Conservation (phyloP, 2,888 invertebrate genomes). For the Metellina segmentata region DNA sequence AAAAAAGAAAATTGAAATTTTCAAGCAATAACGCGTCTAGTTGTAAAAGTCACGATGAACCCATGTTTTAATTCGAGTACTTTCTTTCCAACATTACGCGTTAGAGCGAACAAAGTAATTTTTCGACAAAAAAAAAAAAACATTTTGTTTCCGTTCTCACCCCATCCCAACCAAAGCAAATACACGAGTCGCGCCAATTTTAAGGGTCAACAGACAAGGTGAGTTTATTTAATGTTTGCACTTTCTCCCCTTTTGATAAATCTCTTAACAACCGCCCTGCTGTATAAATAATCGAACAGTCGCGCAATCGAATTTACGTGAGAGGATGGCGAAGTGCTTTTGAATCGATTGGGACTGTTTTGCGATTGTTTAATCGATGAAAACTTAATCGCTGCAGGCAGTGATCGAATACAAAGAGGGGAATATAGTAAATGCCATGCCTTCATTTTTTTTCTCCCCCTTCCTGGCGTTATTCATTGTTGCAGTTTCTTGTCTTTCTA, state of each 20-base stretch:
- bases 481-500: constrained; percentile 3
- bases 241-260: constrained; percentile 5
- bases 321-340: constrained; percentile 41
- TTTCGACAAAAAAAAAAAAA: constrained; percentile 52
- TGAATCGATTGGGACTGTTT: constrained; percentile 36
- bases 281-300: constrained; percentile 57
- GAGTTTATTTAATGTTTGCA: constrained; percentile 63
- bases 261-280: constrained; percentile 12
- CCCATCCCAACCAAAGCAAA: constrained; percentile 38
- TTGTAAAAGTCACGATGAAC: too few species aligned
- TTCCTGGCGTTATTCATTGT: constrained; percentile 7
- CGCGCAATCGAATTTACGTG: constrained; percentile 44
- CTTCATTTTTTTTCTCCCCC: background rate
- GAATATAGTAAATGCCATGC: background rate
- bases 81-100: background rate
- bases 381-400: constrained; percentile 60
- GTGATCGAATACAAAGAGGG: constrained; percentile 20
- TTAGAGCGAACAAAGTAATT: constrained; percentile 23
- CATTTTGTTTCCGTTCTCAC: constrained; percentile 11
- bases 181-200: constrained; percentile 47
- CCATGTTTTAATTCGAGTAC: too few species aligned
- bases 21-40: too few species aligned
- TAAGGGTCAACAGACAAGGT: constrained; percentile 45
- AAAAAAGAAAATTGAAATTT: too few species aligned
- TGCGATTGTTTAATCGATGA: constrained; percentile 69